Evolutionary conservation across 2,888 invertebrate genomes (phyloP).

Genomic region (Ophion slaviceki): DNA sequence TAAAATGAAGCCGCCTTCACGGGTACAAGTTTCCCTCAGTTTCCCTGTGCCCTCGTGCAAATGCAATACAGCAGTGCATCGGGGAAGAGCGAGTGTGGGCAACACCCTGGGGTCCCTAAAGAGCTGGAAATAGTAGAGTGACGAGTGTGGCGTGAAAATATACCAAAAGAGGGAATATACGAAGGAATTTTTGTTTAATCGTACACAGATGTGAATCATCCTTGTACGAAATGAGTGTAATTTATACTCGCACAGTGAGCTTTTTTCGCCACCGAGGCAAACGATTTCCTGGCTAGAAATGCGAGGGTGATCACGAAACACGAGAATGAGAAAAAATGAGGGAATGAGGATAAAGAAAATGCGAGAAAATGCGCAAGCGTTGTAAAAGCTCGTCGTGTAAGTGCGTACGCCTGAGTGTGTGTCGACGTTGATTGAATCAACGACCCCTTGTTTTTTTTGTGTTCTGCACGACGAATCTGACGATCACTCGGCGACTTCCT

Average conservation of each 20-base stretch:
- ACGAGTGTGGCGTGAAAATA: background rate
- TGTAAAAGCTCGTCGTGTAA: slow-evolving; percentile 21
- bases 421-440: slow-evolving; percentile 70
- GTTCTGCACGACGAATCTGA: slow-evolving; percentile 52
- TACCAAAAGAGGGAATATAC: background rate
- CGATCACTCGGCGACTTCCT: slow-evolving; percentile 60
- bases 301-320: background rate
- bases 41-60: no score
- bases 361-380: slow-evolving; percentile 63
- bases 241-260: no score
- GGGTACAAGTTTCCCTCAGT: no score
- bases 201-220: background rate
- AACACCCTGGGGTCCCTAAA: no score
- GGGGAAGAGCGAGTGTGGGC: no score
- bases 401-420: slow-evolving; percentile 49
- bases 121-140: background rate
- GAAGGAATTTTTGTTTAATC: no score
- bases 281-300: background rate
- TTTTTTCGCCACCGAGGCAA: background rate
- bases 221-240: no score
- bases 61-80: no score
- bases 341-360: slow-evolving; percentile 30
- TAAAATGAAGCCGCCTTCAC: no score
- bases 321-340: slow-evolving; percentile 6
- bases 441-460: slow-evolving; percentile 69